Percentiles rank a stretch among this genome's conserved stretches.
Conservation (phyloP, 1,140 invertebrate genomes). For the Apis laboriosa region DNA sequence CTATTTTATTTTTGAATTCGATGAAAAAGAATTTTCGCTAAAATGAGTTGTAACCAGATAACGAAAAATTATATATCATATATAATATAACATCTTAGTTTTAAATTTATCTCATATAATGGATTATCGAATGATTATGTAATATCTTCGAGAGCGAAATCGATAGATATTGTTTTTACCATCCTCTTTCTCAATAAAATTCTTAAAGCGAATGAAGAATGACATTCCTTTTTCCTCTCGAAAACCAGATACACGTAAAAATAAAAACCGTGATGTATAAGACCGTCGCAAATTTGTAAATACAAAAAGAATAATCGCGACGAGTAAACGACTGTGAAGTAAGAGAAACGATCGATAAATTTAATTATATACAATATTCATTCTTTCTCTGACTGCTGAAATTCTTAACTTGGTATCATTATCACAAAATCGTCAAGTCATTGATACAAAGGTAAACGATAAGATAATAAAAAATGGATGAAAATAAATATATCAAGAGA, state of each 20-base stretch:
- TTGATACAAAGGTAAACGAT: constrained; percentile 35
- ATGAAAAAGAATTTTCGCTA: neutral
- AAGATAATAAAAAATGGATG: constrained; percentile 47
- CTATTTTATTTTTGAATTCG: too few species aligned
- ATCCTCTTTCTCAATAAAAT: neutral
- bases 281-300: constrained; percentile 22
- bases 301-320: constrained; percentile 4
- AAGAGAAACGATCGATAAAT: constrained; percentile 47
- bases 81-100: neutral
- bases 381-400: constrained; percentile 8
- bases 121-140: constrained; percentile 1
- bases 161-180: neutral
- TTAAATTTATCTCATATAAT: neutral
- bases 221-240: neutral
- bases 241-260: constrained; percentile 16
- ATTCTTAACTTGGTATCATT: neutral
- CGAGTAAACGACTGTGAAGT: neutral
- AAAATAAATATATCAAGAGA: neutral
- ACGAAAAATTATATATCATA: neutral
- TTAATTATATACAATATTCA: constrained; percentile 43
- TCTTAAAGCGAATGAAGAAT: neutral
- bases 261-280: constrained; percentile 25
- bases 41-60: neutral
- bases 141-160: neutral
- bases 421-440: neutral